Evolutionary conservation across 2,888 invertebrate species (phyloP).

Genomic region (Caenorhabditis zanzibari): DNA sequence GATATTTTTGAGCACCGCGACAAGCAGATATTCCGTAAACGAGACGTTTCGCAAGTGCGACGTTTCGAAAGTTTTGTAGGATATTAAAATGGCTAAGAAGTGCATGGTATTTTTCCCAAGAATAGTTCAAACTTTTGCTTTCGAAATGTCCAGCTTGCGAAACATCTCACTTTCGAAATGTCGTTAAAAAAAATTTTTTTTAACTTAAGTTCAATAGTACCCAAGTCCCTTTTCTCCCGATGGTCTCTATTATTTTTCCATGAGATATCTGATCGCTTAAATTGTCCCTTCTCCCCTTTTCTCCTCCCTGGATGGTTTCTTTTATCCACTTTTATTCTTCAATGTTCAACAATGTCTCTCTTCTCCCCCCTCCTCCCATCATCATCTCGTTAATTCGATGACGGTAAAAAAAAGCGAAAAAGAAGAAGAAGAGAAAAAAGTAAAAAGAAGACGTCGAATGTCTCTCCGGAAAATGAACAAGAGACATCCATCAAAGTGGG

Average conservation of each 20-base stretch:
- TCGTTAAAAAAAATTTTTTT: no score
- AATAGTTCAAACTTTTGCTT: no score
- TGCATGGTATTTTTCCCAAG: no score
- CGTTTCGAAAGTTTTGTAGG: no score
- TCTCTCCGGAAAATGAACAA: slow-evolving; percentile 18
- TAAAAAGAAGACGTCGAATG: slow-evolving; percentile 24
- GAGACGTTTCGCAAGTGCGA: no score
- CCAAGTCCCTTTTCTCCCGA: no score
- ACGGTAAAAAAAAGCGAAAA: slow-evolving; percentile 12
- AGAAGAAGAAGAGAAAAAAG: slow-evolving; percentile 25
- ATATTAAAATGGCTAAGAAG: no score
- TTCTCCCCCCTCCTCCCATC: slow-evolving; percentile 26
- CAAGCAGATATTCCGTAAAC: no score
- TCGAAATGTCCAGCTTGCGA: no score
- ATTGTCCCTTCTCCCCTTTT: neutral
- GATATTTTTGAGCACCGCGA: no score
- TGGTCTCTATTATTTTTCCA: neutral
- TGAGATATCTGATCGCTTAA: slow-evolving; percentile 14
- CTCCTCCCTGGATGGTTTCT: slow-evolving; percentile 20
- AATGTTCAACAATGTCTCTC: slow-evolving; percentile 19
- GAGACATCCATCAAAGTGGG: slow-evolving; percentile 59
- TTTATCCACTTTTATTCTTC: slow-evolving; percentile 13
- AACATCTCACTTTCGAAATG: no score
- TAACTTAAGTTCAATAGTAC: no score
- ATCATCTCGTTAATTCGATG: slow-evolving; percentile 57